These are phyloP conservation scores for Venturia canescens DNA, from an alignment of 1,140 invertebrate species.

Conservation along the genomic window DNA sequence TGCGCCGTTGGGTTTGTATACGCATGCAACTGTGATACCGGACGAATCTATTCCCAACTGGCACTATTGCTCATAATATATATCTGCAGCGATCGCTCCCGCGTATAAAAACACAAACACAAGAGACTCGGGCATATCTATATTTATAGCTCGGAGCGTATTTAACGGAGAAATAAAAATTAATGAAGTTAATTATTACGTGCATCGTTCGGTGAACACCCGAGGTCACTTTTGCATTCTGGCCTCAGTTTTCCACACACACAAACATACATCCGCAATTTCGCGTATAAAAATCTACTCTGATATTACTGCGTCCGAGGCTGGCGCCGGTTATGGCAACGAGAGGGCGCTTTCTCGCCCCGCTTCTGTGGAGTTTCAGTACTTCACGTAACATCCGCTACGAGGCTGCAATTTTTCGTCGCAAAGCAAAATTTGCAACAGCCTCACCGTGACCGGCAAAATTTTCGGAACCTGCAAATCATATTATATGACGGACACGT, in stretches of 20 bases:
- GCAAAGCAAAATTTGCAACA: too few relatives aligned
- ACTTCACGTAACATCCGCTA: too few relatives aligned
- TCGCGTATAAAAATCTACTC: not conserved
- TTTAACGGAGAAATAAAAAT: constrained; percentile 55
- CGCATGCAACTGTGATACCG: constrained; percentile 17
- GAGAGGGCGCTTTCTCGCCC: constrained; percentile 14
- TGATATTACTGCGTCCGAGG: not conserved
- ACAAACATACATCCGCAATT: too few relatives aligned
- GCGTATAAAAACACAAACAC: not conserved
- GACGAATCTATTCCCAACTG: constrained; percentile 21
- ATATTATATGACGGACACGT: too few relatives aligned
- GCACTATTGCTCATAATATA: constrained; percentile 21
- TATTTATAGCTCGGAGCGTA: constrained; percentile 27
- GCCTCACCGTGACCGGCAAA: too few relatives aligned
- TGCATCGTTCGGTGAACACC: constrained; percentile 53
- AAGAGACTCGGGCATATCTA: constrained; percentile 7
- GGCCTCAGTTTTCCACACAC: constrained; percentile 18
- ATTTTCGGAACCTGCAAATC: too few relatives aligned
- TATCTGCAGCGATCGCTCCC: constrained; percentile 16
- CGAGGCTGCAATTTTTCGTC: too few relatives aligned
- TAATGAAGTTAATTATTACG: constrained; percentile 58
- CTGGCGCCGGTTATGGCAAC: constrained; percentile 11
- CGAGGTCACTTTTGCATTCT: constrained; percentile 50
- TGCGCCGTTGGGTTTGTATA: not conserved
- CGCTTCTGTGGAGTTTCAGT: not conserved